Evolutionary conservation across 2,888 invertebrate species (phyloP), one percentile per base, ranked within the genome.

Genomic region (Mythimna impura): DNA sequence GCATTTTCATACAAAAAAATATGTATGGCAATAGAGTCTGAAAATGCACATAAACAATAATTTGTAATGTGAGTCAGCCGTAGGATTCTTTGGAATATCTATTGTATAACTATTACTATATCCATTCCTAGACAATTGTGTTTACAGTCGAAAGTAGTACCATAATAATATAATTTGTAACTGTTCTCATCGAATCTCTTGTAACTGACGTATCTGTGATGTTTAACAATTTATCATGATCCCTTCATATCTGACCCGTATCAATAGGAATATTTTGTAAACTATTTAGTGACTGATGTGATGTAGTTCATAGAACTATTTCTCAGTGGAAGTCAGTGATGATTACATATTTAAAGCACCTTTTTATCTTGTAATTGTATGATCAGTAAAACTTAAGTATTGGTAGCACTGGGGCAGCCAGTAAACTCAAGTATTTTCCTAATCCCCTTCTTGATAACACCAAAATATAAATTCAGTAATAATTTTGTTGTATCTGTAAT

Each of bases 181-280:
- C 65, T 71, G 55, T 76, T 83, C 68, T 79, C 81, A 85, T 85
- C 81, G 87, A 87, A 88, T 87, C 87, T 86, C 87, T 80, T 71
- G 62, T 78, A 82, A 86, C 79, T 82, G 84, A 86, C 84, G 77
- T 82, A 86, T 87, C 87, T 87, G 87, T 88, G 87, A 88, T 88
- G 85, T 83, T 78, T 72, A 76, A 82, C 79, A 78, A 85, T 86
- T 81, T 84, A 86, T 83, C 84, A 79, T 63, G 66, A 73, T 76
- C 82, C 83, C 80, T 67, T 85, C 85, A 85, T 84, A 86, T 86
- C 83, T 73, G 69, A 80, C 70, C 73, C 66, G 74, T 79, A 78
- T 86, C 76, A 74, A 86, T 86, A 81, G 79, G 66, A 70, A 78
- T 84, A 84, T 83, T 86, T 86, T 82, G 69, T 81, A 80, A 79